These are phyloP conservation scores for Liopterus haemorrhoidalis DNA, from an alignment of 2,888 invertebrate genomes.

Conservation along the genomic window DNA sequence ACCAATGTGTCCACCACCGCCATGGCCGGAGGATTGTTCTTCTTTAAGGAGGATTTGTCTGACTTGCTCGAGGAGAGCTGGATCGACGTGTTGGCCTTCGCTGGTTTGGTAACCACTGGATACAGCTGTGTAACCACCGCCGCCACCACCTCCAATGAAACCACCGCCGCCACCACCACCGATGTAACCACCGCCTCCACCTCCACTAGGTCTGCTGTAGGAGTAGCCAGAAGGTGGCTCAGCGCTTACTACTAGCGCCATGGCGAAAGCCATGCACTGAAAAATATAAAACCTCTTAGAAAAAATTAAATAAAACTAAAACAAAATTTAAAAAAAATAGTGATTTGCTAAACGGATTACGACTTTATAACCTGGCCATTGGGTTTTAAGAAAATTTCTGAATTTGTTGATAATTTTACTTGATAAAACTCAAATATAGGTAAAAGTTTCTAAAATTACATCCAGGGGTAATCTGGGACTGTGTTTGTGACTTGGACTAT, in stretches of 20 bases:
- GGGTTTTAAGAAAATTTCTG: no score
- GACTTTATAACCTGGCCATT: no score
- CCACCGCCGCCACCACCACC: constrained; percentile 46
- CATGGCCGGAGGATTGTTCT: constrained; percentile 58
- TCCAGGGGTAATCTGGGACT: no score
- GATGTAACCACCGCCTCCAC: constrained; percentile 38
- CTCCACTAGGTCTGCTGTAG: constrained; percentile 66
- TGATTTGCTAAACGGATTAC: no score
- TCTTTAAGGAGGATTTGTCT: constrained; percentile 79
- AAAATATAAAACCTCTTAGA: no score
- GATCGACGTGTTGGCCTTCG: constrained; percentile 78
- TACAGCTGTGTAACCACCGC: constrained; percentile 70
- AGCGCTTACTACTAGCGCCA: constrained; percentile 68
- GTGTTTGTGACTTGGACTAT: no score
- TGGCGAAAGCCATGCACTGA: constrained; percentile 77
- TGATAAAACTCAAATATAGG: no score
- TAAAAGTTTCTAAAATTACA: no score
- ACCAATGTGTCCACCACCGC: constrained; percentile 47
- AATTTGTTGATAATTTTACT: no score
- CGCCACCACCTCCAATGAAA: constrained; percentile 53
- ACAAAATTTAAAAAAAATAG: no score
- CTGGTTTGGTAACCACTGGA: constrained; percentile 73
- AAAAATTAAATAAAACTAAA: no score
- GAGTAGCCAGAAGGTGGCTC: constrained; percentile 72
- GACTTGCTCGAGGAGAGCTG: constrained; percentile 73